A percentile compares a stretch with the other conserved stretches of the same genome.
Evolutionary conservation across 2,888 invertebrate genomes (phyloP).

Genomic region (Dione vanillae): DNA sequence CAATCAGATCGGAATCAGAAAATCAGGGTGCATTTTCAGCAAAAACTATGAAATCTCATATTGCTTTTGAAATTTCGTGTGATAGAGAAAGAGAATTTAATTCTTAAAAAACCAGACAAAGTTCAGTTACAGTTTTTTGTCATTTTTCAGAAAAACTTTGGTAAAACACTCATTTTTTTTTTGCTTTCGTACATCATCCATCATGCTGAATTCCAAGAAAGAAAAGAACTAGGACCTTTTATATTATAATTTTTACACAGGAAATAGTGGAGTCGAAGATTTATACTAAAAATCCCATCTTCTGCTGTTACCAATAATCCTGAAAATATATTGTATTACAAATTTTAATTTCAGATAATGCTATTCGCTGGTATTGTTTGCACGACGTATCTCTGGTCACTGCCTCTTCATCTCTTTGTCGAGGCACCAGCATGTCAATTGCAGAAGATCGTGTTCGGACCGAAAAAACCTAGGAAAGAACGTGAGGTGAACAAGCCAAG

Average conservation of each 20-base stretch:
- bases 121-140: too few relatives aligned
- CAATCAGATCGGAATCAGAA: slow-evolving; percentile 18
- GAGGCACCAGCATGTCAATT: slow-evolving; percentile 76
- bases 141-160: too few relatives aligned
- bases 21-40: slow-evolving; percentile 18
- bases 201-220: too few relatives aligned
- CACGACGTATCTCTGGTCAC: slow-evolving; percentile 66
- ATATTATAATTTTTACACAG: too few relatives aligned
- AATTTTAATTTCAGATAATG: slow-evolving; percentile 67
- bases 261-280: too few relatives aligned
- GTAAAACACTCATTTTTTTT: too few relatives aligned
- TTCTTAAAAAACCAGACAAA: neutral
- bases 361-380: slow-evolving; percentile 74
- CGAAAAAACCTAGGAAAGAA: slow-evolving; percentile 62
- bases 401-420: slow-evolving; percentile 73
- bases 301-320: too few relatives aligned
- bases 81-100: neutral
- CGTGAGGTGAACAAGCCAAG: slow-evolving; percentile 58
- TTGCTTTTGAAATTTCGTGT: neutral
- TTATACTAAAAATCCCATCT: too few relatives aligned
- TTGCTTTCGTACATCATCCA: too few relatives aligned
- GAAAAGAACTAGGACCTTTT: too few relatives aligned
- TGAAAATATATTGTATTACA: neutral
- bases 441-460: slow-evolving; percentile 71
- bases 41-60: slow-evolving; percentile 18